Evolutionary conservation across 1,140 invertebrate species (phyloP).

Genomic region (Lordiphosa mommai): DNA sequence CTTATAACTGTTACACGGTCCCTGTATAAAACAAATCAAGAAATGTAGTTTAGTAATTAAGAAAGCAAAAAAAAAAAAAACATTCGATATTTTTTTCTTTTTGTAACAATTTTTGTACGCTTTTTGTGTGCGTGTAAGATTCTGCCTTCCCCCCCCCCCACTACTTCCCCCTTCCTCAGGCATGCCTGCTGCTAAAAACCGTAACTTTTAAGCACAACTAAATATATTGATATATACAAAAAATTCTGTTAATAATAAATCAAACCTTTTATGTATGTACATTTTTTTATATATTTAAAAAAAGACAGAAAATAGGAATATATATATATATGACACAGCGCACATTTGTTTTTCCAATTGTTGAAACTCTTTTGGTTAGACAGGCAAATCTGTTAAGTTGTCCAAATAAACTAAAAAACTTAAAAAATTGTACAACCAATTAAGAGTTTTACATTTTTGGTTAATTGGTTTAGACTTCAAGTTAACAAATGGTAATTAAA

Average conservation of each 20-base stretch:
- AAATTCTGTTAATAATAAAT: slow-evolving; percentile 36
- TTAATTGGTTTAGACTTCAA: too few relatives aligned
- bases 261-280: slow-evolving; percentile 38
- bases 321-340: too few relatives aligned
- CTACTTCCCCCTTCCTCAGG: slow-evolving; percentile 19
- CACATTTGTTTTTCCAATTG: too few relatives aligned
- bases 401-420: too few relatives aligned
- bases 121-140: slow-evolving; percentile 14
- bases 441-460: not conserved
- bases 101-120: slow-evolving; percentile 23
- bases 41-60: slow-evolving; percentile 54
- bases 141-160: not conserved
- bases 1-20: too few relatives aligned
- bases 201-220: slow-evolving; percentile 44
- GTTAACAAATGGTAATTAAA: too few relatives aligned
- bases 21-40: too few relatives aligned
- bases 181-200: slow-evolving; percentile 19
- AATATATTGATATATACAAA: slow-evolving; percentile 2
- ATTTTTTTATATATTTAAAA: slow-evolving; percentile 8
- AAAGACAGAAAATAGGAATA: not conserved
- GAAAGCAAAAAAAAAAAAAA: not conserved
- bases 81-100: too few relatives aligned
- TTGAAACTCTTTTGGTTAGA: too few relatives aligned
- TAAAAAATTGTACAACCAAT: not conserved
- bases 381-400: too few relatives aligned